These are phyloP conservation scores for Danionella cerebrum DNA, from an alignment of 2,113 vertebrate species.

Conservation along the genomic window DNA sequence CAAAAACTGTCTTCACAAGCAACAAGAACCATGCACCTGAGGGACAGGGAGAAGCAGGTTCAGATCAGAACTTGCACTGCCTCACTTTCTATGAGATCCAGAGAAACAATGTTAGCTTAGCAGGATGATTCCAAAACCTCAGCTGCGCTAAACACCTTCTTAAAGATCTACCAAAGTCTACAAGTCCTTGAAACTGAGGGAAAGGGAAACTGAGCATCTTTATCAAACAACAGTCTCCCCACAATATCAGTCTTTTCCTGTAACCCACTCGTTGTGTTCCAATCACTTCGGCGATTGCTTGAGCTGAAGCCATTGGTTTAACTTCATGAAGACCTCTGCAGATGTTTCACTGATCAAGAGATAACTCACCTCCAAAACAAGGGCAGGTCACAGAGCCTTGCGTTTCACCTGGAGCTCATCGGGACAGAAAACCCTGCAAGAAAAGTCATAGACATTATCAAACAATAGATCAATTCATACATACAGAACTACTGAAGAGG, in stretches of 20 bases:
- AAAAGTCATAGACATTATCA: not conserved
- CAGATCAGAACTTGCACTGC: not conserved
- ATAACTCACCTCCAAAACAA: constrained; percentile 44
- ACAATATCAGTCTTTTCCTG: too few species aligned
- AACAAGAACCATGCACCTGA: constrained; percentile 48
- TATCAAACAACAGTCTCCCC: not conserved
- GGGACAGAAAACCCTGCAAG: constrained; percentile 16
- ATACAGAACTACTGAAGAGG: too few species aligned
- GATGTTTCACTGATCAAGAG: not conserved
- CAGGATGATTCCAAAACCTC: too few species aligned
- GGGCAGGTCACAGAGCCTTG: constrained; percentile 36
- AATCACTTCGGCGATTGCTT: too few species aligned
- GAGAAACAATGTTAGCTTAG: too few species aligned
- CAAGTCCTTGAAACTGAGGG: not conserved
- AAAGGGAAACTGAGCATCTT: not conserved
- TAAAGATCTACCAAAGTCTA: too few species aligned
- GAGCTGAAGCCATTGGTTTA: too few species aligned
- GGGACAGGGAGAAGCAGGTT: constrained; percentile 37
- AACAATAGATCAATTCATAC: not conserved
- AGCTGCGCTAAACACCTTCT: too few species aligned
- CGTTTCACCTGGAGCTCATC: constrained; percentile 38
- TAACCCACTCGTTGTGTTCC: too few species aligned
- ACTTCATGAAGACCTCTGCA: not conserved
- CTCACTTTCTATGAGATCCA: too few species aligned
- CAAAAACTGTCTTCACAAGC: constrained; percentile 31